phyloP scores from a whole-genome alignment of 2,888 invertebrate genomes.

The Drosophila yooni region DNA sequence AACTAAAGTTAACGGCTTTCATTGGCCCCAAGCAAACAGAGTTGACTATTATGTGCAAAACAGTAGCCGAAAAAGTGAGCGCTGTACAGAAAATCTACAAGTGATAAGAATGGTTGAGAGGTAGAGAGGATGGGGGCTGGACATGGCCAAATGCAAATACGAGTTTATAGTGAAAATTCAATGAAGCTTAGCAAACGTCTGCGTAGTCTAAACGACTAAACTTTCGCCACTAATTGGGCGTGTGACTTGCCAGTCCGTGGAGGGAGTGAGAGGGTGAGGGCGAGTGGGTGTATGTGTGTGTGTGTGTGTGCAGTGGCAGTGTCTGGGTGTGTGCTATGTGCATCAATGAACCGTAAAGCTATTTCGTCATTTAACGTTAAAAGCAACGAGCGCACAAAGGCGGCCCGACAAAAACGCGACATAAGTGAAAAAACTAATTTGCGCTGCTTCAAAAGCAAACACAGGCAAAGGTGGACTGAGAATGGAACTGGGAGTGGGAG shows the following conservation, averaged over 20 bases:
- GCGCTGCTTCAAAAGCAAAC: slow-evolving; percentile 81
- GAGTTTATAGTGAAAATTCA: slow-evolving; percentile 71
- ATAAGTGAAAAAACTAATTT: slow-evolving; percentile 82
- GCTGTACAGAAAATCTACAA: slow-evolving; percentile 23
- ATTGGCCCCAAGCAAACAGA: slow-evolving; percentile 60
- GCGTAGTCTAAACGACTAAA: slow-evolving; percentile 71
- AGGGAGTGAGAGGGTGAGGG: slow-evolving; percentile 2
- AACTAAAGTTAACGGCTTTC: slow-evolving; percentile 75
- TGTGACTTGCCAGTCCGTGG: slow-evolving; percentile 64
- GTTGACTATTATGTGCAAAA: slow-evolving; percentile 65
- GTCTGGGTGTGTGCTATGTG: slow-evolving; percentile 68
- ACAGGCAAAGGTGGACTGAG: slow-evolving; percentile 32
- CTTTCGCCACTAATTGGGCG: slow-evolving; percentile 80
- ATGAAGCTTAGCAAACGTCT: slow-evolving; percentile 74
- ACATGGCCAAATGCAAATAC: slow-evolving; percentile 74
- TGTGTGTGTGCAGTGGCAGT: slow-evolving; percentile 4
- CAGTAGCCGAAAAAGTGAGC: slow-evolving; percentile 74
- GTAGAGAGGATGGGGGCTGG: background rate
- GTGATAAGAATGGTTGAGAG: background rate
- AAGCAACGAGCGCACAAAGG: slow-evolving; percentile 77
- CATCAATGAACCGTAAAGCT: slow-evolving; percentile 81
- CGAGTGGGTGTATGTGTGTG: background rate
- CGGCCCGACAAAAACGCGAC: slow-evolving; percentile 76
- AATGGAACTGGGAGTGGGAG: background rate
- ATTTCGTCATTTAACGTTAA: slow-evolving; percentile 82